Percentiles rank a stretch among this genome's conserved stretches.
Evolutionary conservation across 2,888 invertebrate genomes (phyloP).

Genomic region (Dione vanillae): DNA sequence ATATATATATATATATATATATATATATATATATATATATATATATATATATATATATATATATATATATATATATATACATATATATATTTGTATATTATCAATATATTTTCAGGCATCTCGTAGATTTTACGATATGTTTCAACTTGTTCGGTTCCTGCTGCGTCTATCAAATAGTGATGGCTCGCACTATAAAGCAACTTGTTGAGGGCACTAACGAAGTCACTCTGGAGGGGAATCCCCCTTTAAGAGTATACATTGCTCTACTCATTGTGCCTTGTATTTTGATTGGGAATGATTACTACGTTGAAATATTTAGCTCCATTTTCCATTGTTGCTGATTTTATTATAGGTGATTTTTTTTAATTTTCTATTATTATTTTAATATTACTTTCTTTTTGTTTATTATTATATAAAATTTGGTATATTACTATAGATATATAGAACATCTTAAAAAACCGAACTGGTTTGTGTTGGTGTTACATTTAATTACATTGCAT

Average conservation of each 20-base stretch:
- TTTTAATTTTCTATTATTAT: too few relatives aligned
- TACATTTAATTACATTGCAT: too few relatives aligned
- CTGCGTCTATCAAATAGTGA: constrained; percentile 56
- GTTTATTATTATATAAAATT: too few relatives aligned
- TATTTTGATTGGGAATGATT: constrained; percentile 58
- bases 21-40: background rate
- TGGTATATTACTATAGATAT: too few relatives aligned
- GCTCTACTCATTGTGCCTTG: constrained; percentile 56
- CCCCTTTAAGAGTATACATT: constrained; percentile 52
- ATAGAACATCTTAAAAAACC: too few relatives aligned
- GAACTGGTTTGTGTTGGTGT: too few relatives aligned
- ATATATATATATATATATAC: background rate
- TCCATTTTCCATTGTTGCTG: constrained; percentile 62
- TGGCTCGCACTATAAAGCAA: constrained; percentile 56
- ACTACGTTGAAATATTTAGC: constrained; percentile 60
- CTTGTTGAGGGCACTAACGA: constrained; percentile 51
- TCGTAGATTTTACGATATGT: constrained; percentile 54
- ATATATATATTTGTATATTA: background rate
- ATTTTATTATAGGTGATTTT: constrained; percentile 56
- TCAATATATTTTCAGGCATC: constrained; percentile 18
- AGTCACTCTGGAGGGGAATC: constrained; percentile 44
- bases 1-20: background rate
- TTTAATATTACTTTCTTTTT: too few relatives aligned
- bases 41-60: background rate
- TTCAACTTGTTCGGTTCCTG: constrained; percentile 59